Evolutionary conservation across 1,140 invertebrate species (phyloP).

Genomic region (Amyelois transitella): DNA sequence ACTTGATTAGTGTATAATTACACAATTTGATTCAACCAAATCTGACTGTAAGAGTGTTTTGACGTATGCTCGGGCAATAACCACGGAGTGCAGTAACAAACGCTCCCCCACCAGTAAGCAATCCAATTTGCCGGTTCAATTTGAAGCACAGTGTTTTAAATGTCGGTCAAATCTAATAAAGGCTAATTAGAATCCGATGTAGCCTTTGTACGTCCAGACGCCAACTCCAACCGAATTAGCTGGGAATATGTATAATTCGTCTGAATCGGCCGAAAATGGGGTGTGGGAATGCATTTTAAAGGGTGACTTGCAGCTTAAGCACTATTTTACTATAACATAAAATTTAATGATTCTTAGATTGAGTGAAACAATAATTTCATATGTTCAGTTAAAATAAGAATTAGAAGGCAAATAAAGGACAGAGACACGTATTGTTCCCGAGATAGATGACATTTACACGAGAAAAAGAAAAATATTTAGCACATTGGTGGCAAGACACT

Average conservation of each 20-base stretch:
- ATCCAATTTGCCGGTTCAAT: slow-evolving; percentile 31
- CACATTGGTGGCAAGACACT: no score
- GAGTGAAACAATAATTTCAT: no score
- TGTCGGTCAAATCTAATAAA: slow-evolving; percentile 47
- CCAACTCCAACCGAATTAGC: slow-evolving; percentile 28
- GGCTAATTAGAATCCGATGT: slow-evolving; percentile 42
- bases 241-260: slow-evolving; percentile 30
- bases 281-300: neutral
- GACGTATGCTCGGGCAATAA: neutral
- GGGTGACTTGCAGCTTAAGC: neutral
- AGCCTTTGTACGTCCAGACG: slow-evolving; percentile 22
- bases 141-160: slow-evolving; percentile 38
- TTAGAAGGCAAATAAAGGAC: no score
- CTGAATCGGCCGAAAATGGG: slow-evolving; percentile 19
- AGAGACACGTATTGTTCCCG: no score
- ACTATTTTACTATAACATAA: neutral
- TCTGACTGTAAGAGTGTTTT: neutral
- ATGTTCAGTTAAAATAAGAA: no score
- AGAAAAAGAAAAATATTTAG: no score
- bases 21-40: neutral
- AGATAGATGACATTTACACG: no score
- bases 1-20: neutral
- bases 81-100: slow-evolving; percentile 17
- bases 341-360: no score
- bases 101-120: slow-evolving; percentile 25